phyloP scores from a whole-genome alignment of 1,140 invertebrate species.

The Coelopa frigida region DNA sequence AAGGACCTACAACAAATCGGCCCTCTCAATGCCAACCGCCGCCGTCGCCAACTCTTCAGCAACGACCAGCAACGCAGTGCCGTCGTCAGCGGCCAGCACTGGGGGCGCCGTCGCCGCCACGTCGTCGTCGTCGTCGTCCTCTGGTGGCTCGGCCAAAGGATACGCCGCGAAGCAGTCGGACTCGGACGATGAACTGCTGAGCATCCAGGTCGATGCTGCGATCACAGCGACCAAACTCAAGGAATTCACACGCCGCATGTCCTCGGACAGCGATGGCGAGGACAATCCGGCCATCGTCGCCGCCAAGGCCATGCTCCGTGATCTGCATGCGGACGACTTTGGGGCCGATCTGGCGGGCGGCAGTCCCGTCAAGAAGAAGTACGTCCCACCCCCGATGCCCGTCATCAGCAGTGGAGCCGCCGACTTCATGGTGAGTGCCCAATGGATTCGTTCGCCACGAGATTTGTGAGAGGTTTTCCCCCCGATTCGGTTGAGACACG shows the following conservation, averaged over 20 bases:
- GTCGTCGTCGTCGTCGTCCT: conserved; percentile 2
- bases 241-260: conserved; percentile 37
- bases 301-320: conserved; percentile 10
- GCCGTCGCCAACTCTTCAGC: conserved; percentile 2
- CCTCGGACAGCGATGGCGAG: conserved; percentile 35
- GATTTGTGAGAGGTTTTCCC: too few species aligned
- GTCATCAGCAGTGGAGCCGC: conserved; percentile 24
- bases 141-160: conserved; percentile 12
- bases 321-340: not conserved
- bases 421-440: conserved; percentile 32
- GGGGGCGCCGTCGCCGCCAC: not conserved
- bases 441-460: not conserved
- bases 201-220: conserved; percentile 2
- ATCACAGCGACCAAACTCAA: conserved; percentile 22
- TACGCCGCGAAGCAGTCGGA: not conserved
- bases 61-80: not conserved
- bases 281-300: conserved; percentile 14
- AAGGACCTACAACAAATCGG: conserved; percentile 39
- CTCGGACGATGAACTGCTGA: conserved; percentile 1
- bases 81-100: conserved; percentile 1
- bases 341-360: not conserved
- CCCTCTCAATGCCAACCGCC: conserved; percentile 30
- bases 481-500: too few species aligned
- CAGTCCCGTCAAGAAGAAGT: conserved; percentile 14
- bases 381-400: conserved; percentile 10